Percentiles rank a stretch among this genome's conserved stretches.
Evolutionary conservation across 2,113 vertebrate species (phyloP).

Genomic region (Toxotes jaculatrix): DNA sequence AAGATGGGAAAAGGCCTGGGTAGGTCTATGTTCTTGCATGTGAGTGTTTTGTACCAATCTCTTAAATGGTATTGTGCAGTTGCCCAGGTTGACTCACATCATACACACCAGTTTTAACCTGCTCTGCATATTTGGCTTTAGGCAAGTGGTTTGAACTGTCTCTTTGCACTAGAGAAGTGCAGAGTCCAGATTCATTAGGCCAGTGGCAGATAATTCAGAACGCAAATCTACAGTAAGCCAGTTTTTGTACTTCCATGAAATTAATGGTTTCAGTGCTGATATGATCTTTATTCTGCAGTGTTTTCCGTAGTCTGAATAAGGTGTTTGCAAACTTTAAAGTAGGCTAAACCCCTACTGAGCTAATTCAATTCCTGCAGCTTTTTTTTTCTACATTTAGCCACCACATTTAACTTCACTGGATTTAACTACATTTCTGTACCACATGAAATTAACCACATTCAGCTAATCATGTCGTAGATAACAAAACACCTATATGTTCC

Average conservation of each 20-base stretch:
- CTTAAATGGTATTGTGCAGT: neutral
- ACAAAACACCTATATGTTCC: conserved; percentile 13
- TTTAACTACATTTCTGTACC: conserved; percentile 31
- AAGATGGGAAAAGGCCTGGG: conserved; percentile 91
- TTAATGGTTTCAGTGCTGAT: neutral
- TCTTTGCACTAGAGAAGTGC: neutral
- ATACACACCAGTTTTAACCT: conserved; percentile 13
- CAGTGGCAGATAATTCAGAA: neutral
- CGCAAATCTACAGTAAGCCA: neutral
- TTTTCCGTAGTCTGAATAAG: conserved; percentile 3
- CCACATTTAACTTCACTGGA: conserved; percentile 16
- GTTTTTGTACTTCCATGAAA: neutral
- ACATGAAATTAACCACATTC: conserved; percentile 37
- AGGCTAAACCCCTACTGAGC: neutral
- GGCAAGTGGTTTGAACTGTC: neutral
- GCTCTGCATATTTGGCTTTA: conserved; percentile 42
- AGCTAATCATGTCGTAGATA: conserved; percentile 3
- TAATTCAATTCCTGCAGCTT: neutral
- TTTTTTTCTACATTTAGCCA: conserved; percentile 2
- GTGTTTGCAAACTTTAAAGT: neutral
- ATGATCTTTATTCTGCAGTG: neutral
- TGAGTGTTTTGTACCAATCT: neutral
- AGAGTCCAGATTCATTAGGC: conserved; percentile 33
- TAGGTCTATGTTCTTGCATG: conserved; percentile 74
- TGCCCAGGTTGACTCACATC: neutral